Base-by-base conservation (phyloP, 2,797 vertebrate genomes). In the Chaunax sp. region DNA sequence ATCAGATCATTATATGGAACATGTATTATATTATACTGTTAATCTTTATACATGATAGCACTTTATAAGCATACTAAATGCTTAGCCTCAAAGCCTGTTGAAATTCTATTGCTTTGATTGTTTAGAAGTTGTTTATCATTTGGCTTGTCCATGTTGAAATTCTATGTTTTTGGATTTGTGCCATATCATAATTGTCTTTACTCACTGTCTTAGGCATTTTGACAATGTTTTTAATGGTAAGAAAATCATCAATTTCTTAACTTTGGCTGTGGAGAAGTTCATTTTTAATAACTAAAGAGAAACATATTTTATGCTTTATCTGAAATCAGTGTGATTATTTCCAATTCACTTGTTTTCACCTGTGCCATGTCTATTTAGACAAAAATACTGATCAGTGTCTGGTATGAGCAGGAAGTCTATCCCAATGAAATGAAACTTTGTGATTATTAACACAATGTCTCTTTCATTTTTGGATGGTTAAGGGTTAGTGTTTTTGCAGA, bases 221-320 rank as follows among this genome's bases (percentile, higher is more conserved):
- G 80, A 84, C 71, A 69, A 84, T 81, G 82, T 92, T 92, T 90
- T 93, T 93, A 91, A 89, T 89, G 88, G 87, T 84, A 87, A 84
- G 70, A 85, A 88, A 81, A 77, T 87, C 67, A 86, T 84, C 78
- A 58, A 69, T 92, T 92, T 92, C 81, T 88, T 91, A 90, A 91
- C 91, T 91, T 89, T 93, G 90, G 85, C 88, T 92, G 91, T 93
- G 75, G 91, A 63, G 80, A 84, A 86, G 85, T 75, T 80, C 81
- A 90, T 92, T 93, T 94, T 88, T 90, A 92, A 91, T 88, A 90
- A 93, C 88, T 90, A 92, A 92, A 93, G 91, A 88, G 82, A 94
- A 90, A 89, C 84, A 87, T 92, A 92, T 94, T 94, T 94, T 94
- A 91, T 88, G 78, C 85, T 87, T 40, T 40, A 90, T 78, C 68